Evolutionary conservation across 2,888 invertebrate species (phyloP).

Genomic region (Andrena camellia): DNA sequence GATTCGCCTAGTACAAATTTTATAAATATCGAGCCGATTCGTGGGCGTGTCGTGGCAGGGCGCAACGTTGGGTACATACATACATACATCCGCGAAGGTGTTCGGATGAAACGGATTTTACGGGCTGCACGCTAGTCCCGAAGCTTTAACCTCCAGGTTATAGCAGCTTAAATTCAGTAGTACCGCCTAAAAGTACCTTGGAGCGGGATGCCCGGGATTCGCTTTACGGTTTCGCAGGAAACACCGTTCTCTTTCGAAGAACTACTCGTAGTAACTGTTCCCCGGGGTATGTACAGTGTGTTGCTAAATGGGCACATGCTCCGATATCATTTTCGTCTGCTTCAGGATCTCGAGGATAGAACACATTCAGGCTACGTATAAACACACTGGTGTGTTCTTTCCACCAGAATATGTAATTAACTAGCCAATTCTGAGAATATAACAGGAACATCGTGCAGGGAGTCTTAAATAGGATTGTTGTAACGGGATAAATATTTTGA

Average conservation of each 20-base stretch:
- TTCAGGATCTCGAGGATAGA: constrained; percentile 11
- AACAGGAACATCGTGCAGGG: background rate
- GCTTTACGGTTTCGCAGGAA: constrained; percentile 68
- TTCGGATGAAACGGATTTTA: constrained; percentile 68
- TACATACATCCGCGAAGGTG: constrained; percentile 44
- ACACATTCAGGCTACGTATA: background rate
- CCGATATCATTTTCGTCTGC: constrained; percentile 50
- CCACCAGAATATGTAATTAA: background rate
- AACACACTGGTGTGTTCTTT: background rate
- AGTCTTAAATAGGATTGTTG: background rate
- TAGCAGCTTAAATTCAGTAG: constrained; percentile 69
- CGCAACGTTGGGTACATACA: background rate
- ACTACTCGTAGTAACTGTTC: constrained; percentile 63
- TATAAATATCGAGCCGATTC: constrained; percentile 29
- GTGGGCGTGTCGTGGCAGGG: constrained; percentile 12
- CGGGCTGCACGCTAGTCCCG: constrained; percentile 55
- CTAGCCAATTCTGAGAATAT: background rate
- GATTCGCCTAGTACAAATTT: constrained; percentile 44
- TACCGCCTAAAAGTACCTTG: constrained; percentile 67
- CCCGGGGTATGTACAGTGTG: constrained; percentile 50
- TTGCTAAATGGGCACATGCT: constrained; percentile 57
- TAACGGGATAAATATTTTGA: no score
- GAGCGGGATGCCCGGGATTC: constrained; percentile 68
- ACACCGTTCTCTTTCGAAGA: constrained; percentile 59
- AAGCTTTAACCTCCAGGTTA: constrained; percentile 66